phyloP scores from a whole-genome alignment of 2,888 invertebrate genomes.

The Ormia ochracea region DNA sequence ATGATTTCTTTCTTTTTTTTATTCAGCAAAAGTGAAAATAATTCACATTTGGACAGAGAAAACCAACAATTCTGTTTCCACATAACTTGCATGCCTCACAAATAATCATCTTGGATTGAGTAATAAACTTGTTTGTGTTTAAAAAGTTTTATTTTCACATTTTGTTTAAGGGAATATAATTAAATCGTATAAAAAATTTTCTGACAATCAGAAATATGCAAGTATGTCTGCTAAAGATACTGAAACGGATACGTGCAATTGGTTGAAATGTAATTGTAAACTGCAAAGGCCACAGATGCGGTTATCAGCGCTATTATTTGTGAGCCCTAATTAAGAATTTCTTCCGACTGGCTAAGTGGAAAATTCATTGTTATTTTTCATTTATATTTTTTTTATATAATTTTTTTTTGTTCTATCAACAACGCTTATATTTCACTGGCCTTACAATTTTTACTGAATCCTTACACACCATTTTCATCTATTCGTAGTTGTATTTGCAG shows the following conservation, averaged over 20 bases:
- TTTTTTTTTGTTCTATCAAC: conserved; percentile 10
- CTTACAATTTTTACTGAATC: conserved; percentile 10
- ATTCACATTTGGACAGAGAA: not conserved
- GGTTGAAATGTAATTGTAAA: conserved; percentile 40
- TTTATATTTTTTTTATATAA: not conserved
- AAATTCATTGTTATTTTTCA: conserved; percentile 54
- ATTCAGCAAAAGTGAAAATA: too few species aligned
- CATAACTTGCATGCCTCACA: not conserved
- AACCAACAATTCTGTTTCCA: not conserved
- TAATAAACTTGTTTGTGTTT: conserved; percentile 12
- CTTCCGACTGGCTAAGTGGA: conserved; percentile 62
- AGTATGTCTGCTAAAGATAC: conserved; percentile 12
- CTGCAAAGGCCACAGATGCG: conserved; percentile 50
- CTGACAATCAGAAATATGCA: not conserved
- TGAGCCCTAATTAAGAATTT: conserved; percentile 64
- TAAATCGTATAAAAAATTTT: conserved; percentile 18
- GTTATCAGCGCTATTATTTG: conserved; percentile 57
- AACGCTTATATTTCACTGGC: conserved; percentile 29
- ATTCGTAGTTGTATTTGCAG: not conserved
- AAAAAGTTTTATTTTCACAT: not conserved
- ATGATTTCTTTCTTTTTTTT: too few species aligned
- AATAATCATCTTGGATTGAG: conserved; percentile 11
- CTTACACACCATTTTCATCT: not conserved
- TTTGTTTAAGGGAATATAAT: conserved; percentile 35
- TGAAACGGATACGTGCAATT: conserved; percentile 29